phyloP scores from a whole-genome alignment of 2,113 vertebrate genomes.

The western clawed frog (Xenopus tropicalis) region UCB_Xtro_10.0 CM004448.2:80525501-80526000 shows the following conservation, averaged over 20 bases:
- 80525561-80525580: slow-evolving; percentile 30
- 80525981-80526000: too few relatives aligned
- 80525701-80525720: slow-evolving; percentile 27
- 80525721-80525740: slow-evolving; percentile 31
- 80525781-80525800: not conserved
- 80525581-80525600: slow-evolving; percentile 39
- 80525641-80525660: slow-evolving; percentile 26
- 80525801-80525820: not conserved
- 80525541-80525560: slow-evolving; percentile 11
- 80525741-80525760: slow-evolving; percentile 26
- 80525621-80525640: slow-evolving; percentile 21
- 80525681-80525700: slow-evolving; percentile 33
- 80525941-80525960: too few relatives aligned
- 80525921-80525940: too few relatives aligned
- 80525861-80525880: too few relatives aligned
- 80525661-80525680: slow-evolving; percentile 33
- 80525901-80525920: too few relatives aligned
- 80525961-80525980: too few relatives aligned
- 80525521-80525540: not conserved
- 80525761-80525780: slow-evolving; percentile 16
- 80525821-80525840: slow-evolving; percentile 2
- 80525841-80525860: not conserved
- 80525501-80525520: too few relatives aligned
- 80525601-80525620: slow-evolving; percentile 33
- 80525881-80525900: too few relatives aligned